phyloP scores from a whole-genome alignment of 2,113 vertebrate genomes.

The Regulus satrapa region DNA sequence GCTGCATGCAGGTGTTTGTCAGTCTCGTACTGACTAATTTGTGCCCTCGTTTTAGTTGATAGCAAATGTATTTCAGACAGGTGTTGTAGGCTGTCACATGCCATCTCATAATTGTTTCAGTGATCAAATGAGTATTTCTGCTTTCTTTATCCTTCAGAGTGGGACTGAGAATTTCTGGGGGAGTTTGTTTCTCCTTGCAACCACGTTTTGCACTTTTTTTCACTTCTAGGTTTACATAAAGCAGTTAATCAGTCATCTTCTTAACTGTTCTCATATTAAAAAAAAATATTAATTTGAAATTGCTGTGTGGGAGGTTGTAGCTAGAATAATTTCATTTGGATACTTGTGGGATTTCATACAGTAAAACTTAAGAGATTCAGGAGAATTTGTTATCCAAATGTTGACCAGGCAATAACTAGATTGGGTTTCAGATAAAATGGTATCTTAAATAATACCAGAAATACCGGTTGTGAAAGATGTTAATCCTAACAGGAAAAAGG shows the following conservation, averaged over 20 bases:
- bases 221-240: not conserved
- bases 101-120: not conserved
- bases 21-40: not conserved
- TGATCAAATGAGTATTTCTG: not conserved
- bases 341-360: fast-evolving
- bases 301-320: not conserved
- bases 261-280: not conserved
- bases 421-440: not conserved
- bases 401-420: not conserved
- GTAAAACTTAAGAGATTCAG: not conserved
- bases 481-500: not conserved
- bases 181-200: not conserved
- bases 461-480: not conserved
- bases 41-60: not conserved
- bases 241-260: not conserved
- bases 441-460: not conserved
- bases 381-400: not conserved
- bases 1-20: not conserved
- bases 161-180: not conserved
- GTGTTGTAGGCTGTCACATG: not conserved
- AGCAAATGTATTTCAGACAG: not conserved
- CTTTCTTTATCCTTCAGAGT: not conserved
- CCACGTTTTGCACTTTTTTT: not conserved
- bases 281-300: not conserved
- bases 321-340: not conserved